phyloP scores from a whole-genome alignment of 2,797 vertebrate species.

The Megalops cyprinoides region DNA sequence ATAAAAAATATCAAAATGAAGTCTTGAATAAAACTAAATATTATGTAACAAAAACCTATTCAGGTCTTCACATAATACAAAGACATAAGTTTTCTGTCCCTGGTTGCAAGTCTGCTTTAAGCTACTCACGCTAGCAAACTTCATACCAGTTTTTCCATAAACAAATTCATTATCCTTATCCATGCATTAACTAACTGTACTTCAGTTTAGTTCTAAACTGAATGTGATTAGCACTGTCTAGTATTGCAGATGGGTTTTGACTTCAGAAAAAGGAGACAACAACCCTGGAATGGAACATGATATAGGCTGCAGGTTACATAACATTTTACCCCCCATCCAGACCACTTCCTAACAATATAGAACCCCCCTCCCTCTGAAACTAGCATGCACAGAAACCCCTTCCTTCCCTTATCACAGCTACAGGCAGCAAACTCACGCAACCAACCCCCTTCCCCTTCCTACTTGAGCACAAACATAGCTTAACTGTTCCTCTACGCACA shows the following conservation, averaged over 20 bases:
- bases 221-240: neutral
- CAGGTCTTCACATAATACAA: too few species aligned
- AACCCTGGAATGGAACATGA: slow-evolving; percentile 50
- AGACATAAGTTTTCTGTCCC: slow-evolving; percentile 29
- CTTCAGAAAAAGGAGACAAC: too few species aligned
- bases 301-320: slow-evolving; percentile 61
- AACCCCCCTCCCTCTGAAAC: slow-evolving; percentile 21
- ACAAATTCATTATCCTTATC: too few species aligned
- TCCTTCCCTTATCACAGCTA: slow-evolving; percentile 40
- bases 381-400: slow-evolving; percentile 28
- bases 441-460: slow-evolving; percentile 44
- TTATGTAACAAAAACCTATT: neutral
- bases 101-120: neutral
- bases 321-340: slow-evolving; percentile 53
- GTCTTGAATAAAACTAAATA: neutral
- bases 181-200: too few species aligned
- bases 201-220: neutral
- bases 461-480: slow-evolving; percentile 38
- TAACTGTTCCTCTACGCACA: slow-evolving; percentile 26
- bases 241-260: neutral
- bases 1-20: neutral
- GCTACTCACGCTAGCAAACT: too few species aligned
- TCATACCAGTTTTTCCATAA: too few species aligned
- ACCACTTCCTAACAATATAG: slow-evolving; percentile 30
- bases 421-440: slow-evolving; percentile 27